Evolutionary conservation across 2,888 invertebrate species (phyloP), one percentile per base, ranked within the genome.

Genomic region (Ochropleura plecta): DNA sequence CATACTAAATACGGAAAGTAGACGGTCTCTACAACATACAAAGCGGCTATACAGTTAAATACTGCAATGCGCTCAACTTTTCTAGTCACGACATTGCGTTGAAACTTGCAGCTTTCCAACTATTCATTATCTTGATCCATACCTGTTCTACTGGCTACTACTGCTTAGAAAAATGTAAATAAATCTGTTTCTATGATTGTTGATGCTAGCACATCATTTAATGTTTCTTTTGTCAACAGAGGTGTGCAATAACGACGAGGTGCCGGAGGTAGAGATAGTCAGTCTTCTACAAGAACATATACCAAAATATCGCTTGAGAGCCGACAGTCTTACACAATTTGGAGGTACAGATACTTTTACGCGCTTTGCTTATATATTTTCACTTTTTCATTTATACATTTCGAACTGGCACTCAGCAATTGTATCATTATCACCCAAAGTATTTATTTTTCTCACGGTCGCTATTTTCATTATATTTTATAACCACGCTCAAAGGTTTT

Each of bases 221-320:
- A 81, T 87, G 82, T 86, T 90, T 90, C 78, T 90, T 92, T 95
- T 95, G 94, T 93, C 89, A 85, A 81, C 97, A 99, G 99, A 99
- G 97, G 97, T 99, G 97, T 99, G 99, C 97, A 98, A 98, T 97
- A 98, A 98, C 95, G 98, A 98, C 94, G 98, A 99, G 95, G 97
- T 99, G 95, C 98, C 99, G 83, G 99, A 99, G 97, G 99, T 99
- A 91, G 99, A 99, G 97, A 98, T 99, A 92, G 98, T 99, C 95
- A 99, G 99, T 94, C 97, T 99, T 88, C 97, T 99, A 88, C 98
- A 99, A 96, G 99, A 99, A 95, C 98, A 99, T 95, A 99, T 99
- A 94, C 99, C 99, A 71, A 98, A 98, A 92, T 99, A 99, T 96
- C 98, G 98, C 92, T 97, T 99, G 82, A 97, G 99, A 93, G 99